Evolutionary conservation across 2,888 invertebrate species (phyloP).

Genomic region (Drosophila mercatorum): DNA sequence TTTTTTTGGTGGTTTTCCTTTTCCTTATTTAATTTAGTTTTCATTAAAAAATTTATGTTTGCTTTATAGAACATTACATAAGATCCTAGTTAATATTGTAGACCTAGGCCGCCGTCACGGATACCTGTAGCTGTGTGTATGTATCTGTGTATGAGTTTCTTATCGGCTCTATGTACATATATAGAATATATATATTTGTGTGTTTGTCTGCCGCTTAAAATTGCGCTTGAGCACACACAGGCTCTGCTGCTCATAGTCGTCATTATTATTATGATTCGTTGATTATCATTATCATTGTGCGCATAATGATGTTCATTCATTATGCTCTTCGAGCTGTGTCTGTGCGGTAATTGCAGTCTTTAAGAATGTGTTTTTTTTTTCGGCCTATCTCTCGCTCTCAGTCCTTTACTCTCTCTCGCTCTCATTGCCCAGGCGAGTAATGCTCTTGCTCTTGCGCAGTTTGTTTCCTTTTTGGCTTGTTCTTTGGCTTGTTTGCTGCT

Average conservation of each 20-base stretch:
- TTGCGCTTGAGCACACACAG: constrained; percentile 53
- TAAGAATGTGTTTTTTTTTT: constrained; percentile 71
- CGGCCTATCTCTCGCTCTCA: constrained; percentile 28
- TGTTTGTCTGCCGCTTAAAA: constrained; percentile 53
- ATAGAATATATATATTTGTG: constrained; percentile 7
- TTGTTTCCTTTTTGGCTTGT: constrained; percentile 38
- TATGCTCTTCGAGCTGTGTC: constrained; percentile 35
- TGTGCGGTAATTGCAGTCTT: constrained; percentile 77
- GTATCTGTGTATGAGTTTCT: constrained; percentile 14
- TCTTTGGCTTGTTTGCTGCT: constrained; percentile 24
- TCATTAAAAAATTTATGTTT: neutral
- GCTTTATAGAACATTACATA: neutral
- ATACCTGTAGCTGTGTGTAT: constrained; percentile 3
- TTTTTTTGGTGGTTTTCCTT: too few species aligned
- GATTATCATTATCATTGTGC: constrained; percentile 23
- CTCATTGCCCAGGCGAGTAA: constrained; percentile 23
- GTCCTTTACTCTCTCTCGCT: constrained; percentile 5
- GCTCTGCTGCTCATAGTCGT: constrained; percentile 23
- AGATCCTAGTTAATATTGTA: constrained; percentile 35
- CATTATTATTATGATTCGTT: constrained; percentile 22
- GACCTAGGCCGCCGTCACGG: constrained; percentile 60
- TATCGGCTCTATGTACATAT: constrained; percentile 14
- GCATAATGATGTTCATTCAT: constrained; percentile 13
- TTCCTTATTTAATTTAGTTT: neutral
- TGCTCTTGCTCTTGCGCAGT: constrained; percentile 22